phyloP scores from a whole-genome alignment of 2,797 vertebrate species.

The Acipenser oxyrinchus region DNA sequence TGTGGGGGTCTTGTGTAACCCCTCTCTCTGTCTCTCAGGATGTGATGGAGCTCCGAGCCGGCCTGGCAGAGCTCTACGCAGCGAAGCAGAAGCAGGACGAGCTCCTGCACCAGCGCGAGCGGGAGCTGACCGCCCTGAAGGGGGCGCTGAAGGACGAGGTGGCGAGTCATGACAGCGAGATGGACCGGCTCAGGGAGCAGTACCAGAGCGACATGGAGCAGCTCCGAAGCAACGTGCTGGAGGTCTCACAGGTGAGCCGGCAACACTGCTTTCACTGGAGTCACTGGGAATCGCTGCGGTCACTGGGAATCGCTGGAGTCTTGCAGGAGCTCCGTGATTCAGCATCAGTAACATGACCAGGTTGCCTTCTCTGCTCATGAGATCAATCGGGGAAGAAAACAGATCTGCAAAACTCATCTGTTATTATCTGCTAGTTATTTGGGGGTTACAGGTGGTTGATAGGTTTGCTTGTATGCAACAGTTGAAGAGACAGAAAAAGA shows the following conservation, averaged over 20 bases:
- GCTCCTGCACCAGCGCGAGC: constrained; percentile 67
- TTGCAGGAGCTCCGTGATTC: no score
- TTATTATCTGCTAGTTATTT: no score
- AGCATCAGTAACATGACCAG: no score
- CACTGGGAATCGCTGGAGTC: no score
- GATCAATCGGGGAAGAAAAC: no score
- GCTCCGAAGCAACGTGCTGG: constrained; percentile 77
- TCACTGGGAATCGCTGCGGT: no score
- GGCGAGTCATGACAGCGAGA: constrained; percentile 75
- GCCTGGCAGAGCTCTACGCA: constrained; percentile 62
- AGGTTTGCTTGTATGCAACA: no score
- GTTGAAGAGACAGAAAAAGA: no score
- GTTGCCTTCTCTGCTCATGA: no score
- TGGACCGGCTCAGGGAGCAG: constrained; percentile 74
- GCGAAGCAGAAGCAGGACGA: constrained; percentile 75
- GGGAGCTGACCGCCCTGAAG: constrained; percentile 83
- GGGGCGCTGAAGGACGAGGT: constrained; percentile 91
- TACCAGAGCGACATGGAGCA: constrained; percentile 78
- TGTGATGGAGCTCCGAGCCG: constrained; percentile 59
- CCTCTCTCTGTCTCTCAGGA: constrained; percentile 55
- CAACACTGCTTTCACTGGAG: not conserved
- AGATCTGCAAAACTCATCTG: no score
- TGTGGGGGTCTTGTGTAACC: not conserved
- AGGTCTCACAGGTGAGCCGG: constrained; percentile 70
- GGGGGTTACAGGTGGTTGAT: no score